Evolutionary conservation across 1,140 invertebrate genomes (phyloP), one percentile per base, ranked within the genome.

Genomic region (Drosophila obscura): DNA sequence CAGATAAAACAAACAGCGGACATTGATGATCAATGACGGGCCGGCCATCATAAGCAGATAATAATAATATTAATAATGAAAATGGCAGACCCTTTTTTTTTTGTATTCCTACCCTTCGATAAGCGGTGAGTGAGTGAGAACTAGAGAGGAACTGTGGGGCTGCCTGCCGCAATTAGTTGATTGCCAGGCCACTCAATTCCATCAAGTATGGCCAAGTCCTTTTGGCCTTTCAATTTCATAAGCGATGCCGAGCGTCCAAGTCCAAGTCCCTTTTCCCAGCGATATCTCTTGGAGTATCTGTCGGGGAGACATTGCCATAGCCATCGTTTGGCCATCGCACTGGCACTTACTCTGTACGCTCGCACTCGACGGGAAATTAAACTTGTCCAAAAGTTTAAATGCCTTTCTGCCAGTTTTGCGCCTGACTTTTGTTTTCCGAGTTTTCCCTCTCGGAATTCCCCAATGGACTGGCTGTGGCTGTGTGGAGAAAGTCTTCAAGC

Each of bases 321-420:
- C 35, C 35, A 13, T 1, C 19, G 19, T 1, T 19, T 19, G 19
- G 19, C 19, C 19, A 28, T 7, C 26, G 26, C 56, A n/a, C 66
- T 49, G 65, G 51, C 51, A 71, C 65, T 71, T 67, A 57, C 67
- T 63, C 55, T 60, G 43, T 22, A 9, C 28, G 49, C 44, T 39
- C 53, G 71, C 67, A 77, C 69, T 85, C 63, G 72, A 88, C 82
- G 83, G 82, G 83, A 85, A 85, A 85, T 85, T 87, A 85, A 85
- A 85, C 82, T 85, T 85, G 82, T 88, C 78, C 74, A 79, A 82
- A 85, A 85, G 82, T 87, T 85, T 82, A 85, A 85, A 85, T 87
- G 82, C 82, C 82, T 85, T 81, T 78, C 69, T 87, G 74, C 73
- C 77, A 73, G 59, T 87, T 85, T 73, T 85, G 77, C 63, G 63